Evolutionary conservation across 2,888 invertebrate species (phyloP).

Genomic region (Nyleta sp.): DNA sequence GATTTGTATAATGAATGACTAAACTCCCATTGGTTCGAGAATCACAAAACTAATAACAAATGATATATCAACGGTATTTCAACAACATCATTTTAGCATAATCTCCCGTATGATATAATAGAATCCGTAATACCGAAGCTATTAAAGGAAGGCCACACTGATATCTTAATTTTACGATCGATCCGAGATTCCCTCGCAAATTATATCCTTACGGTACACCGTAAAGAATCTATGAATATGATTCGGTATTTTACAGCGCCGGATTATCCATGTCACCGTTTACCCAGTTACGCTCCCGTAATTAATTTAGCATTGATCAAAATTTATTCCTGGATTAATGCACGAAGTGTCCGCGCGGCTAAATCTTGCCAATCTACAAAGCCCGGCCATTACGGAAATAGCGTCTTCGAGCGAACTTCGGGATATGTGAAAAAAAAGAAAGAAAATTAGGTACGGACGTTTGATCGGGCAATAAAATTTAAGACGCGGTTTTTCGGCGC

Average conservation of each 20-base stretch:
- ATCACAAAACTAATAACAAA: conserved; percentile 29
- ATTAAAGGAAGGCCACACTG: conserved; percentile 47
- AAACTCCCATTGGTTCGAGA: conserved; percentile 16
- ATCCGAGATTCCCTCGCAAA: conserved; percentile 36
- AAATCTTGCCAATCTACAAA: no score
- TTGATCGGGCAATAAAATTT: conserved; percentile 14
- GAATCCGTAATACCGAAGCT: conserved; percentile 39
- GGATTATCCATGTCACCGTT: conserved; percentile 31
- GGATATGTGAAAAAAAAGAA: no score
- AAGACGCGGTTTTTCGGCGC: conserved; percentile 9
- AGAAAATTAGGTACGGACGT: no score
- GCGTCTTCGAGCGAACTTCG: no score
- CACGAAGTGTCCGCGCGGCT: not conserved
- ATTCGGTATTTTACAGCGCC: conserved; percentile 40
- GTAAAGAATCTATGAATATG: conserved; percentile 38
- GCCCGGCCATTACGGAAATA: not conserved
- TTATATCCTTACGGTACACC: conserved; percentile 32
- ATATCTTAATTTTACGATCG: conserved; percentile 62
- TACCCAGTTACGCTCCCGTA: conserved; percentile 22
- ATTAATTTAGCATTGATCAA: conserved; percentile 48
- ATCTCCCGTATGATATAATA: conserved; percentile 53
- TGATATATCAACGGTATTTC: conserved; percentile 43
- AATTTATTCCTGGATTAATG: conserved; percentile 51
- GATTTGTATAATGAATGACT: conserved; percentile 27
- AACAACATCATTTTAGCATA: conserved; percentile 52